Percentiles rank a stretch among this genome's conserved stretches.
Conservation (phyloP, 1,140 invertebrate species). For the Trichogramma pretiosum region DNA sequence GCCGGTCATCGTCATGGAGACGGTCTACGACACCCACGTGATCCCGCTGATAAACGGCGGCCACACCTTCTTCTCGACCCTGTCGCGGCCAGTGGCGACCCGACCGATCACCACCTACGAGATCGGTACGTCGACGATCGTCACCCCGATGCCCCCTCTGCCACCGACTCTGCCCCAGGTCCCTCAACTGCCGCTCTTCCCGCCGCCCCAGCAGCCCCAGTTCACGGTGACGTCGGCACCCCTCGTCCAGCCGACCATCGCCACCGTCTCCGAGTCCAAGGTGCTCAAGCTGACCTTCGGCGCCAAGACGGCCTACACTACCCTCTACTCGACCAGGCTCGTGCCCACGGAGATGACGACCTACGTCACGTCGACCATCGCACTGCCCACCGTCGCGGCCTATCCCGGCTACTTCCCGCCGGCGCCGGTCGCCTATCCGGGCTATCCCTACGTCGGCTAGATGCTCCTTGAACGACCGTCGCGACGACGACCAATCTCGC, state of each 20-base stretch:
- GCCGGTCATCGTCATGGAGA: slow-evolving; percentile 65
- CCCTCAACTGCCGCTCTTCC: slow-evolving; percentile 45
- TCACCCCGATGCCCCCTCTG: slow-evolving; percentile 36
- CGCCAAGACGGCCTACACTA: slow-evolving; percentile 79
- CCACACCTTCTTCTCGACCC: slow-evolving; percentile 64
- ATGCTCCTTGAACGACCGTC: not conserved
- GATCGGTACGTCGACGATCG: slow-evolving; percentile 61
- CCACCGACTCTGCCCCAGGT: slow-evolving; percentile 42
- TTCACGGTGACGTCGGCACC: slow-evolving; percentile 74
- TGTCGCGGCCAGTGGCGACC: slow-evolving; percentile 65
- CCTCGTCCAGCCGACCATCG: slow-evolving; percentile 66
- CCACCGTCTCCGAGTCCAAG: slow-evolving; percentile 72
- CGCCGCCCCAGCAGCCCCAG: slow-evolving; percentile 53
- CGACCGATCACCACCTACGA: slow-evolving; percentile 64
- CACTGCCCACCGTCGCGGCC: slow-evolving; percentile 56
- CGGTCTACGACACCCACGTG: slow-evolving; percentile 71
- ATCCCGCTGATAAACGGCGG: slow-evolving; percentile 67
- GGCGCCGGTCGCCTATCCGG: slow-evolving; percentile 56
- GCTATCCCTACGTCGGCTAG: slow-evolving; percentile 67
- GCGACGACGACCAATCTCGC: too few relatives aligned
- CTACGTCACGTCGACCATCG: slow-evolving; percentile 67
- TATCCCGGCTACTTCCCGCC: slow-evolving; percentile 68
- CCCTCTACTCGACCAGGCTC: slow-evolving; percentile 73
- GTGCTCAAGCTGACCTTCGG: slow-evolving; percentile 79
- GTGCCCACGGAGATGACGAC: slow-evolving; percentile 75